phyloP scores from a whole-genome alignment of 2,888 invertebrate species.

The Tubulanus polymorphus region DNA sequence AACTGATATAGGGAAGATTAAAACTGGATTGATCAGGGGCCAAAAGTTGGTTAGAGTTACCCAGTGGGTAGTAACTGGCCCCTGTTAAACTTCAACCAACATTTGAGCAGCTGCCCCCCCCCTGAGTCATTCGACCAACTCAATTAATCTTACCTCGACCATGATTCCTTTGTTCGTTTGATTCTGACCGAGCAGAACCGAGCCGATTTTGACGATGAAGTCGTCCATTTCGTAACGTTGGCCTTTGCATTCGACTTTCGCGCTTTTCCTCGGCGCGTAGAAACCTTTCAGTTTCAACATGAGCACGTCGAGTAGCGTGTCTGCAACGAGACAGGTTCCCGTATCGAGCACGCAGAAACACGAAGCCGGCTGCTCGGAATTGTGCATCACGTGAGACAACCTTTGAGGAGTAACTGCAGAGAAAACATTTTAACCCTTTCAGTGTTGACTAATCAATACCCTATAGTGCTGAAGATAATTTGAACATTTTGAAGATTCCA shows the following conservation, averaged over 20 bases:
- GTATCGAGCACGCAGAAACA: slow-evolving; percentile 84
- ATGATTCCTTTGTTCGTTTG: slow-evolving; percentile 84
- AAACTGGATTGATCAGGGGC: too few species aligned
- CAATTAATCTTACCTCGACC: slow-evolving; percentile 76
- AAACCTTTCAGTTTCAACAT: slow-evolving; percentile 85
- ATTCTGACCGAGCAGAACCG: slow-evolving; percentile 80
- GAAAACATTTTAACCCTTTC: too few species aligned
- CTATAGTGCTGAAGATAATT: too few species aligned
- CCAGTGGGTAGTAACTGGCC: too few species aligned
- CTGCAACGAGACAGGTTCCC: slow-evolving; percentile 83
- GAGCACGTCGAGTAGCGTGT: slow-evolving; percentile 82
- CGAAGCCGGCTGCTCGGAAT: slow-evolving; percentile 91
- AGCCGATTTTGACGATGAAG: slow-evolving; percentile 88
- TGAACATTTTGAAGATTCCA: too few species aligned
- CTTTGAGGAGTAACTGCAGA: slow-evolving; percentile 74
- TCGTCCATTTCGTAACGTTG: slow-evolving; percentile 65
- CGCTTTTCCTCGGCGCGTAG: slow-evolving; percentile 77
- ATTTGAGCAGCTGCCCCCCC: too few species aligned
- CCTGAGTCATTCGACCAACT: too few species aligned
- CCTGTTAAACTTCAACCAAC: too few species aligned
- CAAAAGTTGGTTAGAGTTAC: too few species aligned
- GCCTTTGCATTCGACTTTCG: slow-evolving; percentile 75
- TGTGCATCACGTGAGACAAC: slow-evolving; percentile 88
- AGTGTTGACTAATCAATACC: too few species aligned
- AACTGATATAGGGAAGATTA: too few species aligned